Base-by-base conservation (phyloP, 2,113 vertebrate species). In the Paramormyrops kingsleyae region DNA sequence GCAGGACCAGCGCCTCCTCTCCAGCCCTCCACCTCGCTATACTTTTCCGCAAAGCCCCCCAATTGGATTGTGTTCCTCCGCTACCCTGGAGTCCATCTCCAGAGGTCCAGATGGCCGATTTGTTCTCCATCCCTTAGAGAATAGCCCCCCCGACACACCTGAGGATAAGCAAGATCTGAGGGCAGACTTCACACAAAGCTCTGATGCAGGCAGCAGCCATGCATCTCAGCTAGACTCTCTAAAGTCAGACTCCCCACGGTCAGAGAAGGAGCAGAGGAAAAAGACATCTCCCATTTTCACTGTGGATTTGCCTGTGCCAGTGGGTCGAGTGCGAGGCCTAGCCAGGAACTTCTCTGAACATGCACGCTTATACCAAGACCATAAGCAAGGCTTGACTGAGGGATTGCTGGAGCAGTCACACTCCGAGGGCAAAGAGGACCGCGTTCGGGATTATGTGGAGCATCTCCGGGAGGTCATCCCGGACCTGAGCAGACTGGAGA, bases 41-140 rank as follows among this genome's bases (percentile, higher is more conserved):
- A n/a, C 92, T 1, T 4, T 94, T 21, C 93, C 93, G 0, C 94
- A 95, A 91, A 95, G 92, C 89, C 94, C 89, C 95, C 2, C 92
- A 90, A 10, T 88, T 91, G 88, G 66, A 47, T 17, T 52, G 44
- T 27, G 92, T 39, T 89, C 91, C 24, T 92, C 94, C 2, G 92
- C 96, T 4, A 94, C 96, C 0, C 93, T 99, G 91, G 97, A 99
- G 90, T 91, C 96, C 47, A 99, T 99, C 92, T 95, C 95, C 87
- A 94, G 98, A 0, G 97, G 98, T 35, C 96, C 97, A 0, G 98
- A 99, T 0, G 98, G 98, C 0, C 97, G 97, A 21, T 99, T 99
- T 21, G 90, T 95, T 84, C 92, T 96, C 47, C 94, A 94, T 50
- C 88, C 74, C 0, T 92, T 90, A 62, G 92, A 94, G 70, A 84